These are phyloP conservation scores for Spodoptera exigua DNA, from an alignment of 2,888 invertebrate genomes.

Conservation along the genomic window DNA sequence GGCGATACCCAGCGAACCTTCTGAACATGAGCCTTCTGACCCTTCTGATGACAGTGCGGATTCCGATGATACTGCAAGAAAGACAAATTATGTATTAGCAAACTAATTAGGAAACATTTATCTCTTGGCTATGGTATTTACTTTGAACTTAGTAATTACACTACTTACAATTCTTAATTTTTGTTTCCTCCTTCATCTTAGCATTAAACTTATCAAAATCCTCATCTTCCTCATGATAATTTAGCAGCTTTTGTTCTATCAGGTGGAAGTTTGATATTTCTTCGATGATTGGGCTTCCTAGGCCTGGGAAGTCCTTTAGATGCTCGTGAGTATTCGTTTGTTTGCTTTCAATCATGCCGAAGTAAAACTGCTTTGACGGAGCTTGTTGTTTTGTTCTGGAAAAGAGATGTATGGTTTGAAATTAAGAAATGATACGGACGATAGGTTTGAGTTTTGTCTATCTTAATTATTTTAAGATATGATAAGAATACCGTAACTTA, in stretches of 20 bases:
- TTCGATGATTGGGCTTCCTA: slow-evolving; percentile 84
- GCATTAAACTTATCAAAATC: slow-evolving; percentile 84
- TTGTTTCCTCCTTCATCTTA: slow-evolving; percentile 78
- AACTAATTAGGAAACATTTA: too few species aligned
- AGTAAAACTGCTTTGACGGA: slow-evolving; percentile 91
- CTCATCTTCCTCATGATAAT: slow-evolving; percentile 80
- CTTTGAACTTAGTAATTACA: background rate
- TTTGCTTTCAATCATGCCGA: slow-evolving; percentile 92
- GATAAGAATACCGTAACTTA: slow-evolving; percentile 57
- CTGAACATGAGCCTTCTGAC: slow-evolving; percentile 86
- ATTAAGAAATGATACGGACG: background rate
- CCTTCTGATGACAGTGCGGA: slow-evolving; percentile 88
- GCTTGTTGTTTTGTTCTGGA: slow-evolving; percentile 73
- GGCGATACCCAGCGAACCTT: slow-evolving; percentile 90
- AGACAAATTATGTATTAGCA: background rate
- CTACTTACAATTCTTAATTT: slow-evolving; percentile 79
- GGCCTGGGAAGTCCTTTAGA: slow-evolving; percentile 82
- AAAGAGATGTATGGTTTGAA: slow-evolving; percentile 5
- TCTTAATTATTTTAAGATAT: background rate
- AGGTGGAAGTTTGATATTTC: slow-evolving; percentile 84
- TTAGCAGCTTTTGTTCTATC: slow-evolving; percentile 82
- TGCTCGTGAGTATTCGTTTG: slow-evolving; percentile 75
- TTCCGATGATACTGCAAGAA: slow-evolving; percentile 83
- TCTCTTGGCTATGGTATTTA: too few species aligned
- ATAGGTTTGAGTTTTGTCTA: background rate